Base-by-base conservation (phyloP, 1,140 invertebrate species). In the Eciton burchellii region DNA sequence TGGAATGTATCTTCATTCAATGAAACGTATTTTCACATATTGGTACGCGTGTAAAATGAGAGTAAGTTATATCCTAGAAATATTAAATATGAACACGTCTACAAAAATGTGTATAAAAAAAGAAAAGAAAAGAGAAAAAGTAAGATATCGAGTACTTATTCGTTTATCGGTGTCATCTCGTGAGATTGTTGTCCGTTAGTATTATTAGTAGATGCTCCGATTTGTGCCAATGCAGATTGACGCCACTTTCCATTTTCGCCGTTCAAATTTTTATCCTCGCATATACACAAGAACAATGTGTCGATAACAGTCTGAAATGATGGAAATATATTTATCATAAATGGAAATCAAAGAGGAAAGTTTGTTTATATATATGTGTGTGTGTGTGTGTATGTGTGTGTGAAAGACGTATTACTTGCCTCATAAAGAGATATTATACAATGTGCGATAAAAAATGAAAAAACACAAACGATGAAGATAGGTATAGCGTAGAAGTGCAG, bases 391-490 rank as follows among this genome's bases (percentile, higher is more conserved):
- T 70, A 66, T 68, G 49, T n/a, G n/a, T n/a, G n/a, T n/a, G n/a
- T n/a, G n/a, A n/a, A n/a, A 70, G 60, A 21, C 59, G 29, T 57
- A 11, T 26, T 26, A 68, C 92, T 92, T 93, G 99, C 98, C 96
- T 99, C 98, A 91, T 99, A 99, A 21, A 99, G 95, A 1, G 98
- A 98, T 29, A 99, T 95, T 57, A 99, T 97, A 92, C 97, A 98
- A 89, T 99, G 98, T 45, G 98, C 97, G 79, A 99, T 97, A 89
- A 99, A 98, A 92, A 98, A 99, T 1, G 98, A 95, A 93, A 98
- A 99, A 19, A 99, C 93, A 87, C 96, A 97, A n/a, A 97, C 96
- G 47, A 99, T 93, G 14, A 99, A 95, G 0, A 98, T 97, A 1
- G 98, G 98, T 19, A 97, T 96, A 84, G 98, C 97, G 89, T 96